These are phyloP conservation scores for Molorchus minor DNA, from an alignment of 2,888 invertebrate genomes.

Conservation along the genomic window DNA sequence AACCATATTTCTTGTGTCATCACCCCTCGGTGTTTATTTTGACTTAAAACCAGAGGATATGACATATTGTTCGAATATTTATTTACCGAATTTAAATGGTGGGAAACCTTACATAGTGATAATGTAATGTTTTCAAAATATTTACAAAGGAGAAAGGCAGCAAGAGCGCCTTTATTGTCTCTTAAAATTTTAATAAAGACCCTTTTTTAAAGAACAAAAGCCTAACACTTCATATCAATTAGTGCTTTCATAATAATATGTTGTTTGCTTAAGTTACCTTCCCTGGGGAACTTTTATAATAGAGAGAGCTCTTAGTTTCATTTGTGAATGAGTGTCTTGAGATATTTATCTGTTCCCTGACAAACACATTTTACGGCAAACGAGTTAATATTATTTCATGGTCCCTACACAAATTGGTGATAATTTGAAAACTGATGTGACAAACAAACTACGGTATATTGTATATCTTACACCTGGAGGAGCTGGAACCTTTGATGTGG, in stretches of 20 bases:
- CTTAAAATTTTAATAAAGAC: not conserved
- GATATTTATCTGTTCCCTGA: conserved; percentile 14
- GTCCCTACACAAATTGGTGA: too few species aligned
- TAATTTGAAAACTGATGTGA: too few species aligned
- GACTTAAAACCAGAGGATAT: too few species aligned
- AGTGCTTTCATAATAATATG: conserved; percentile 3
- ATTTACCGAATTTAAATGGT: too few species aligned
- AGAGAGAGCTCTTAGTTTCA: not conserved
- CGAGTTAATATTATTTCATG: too few species aligned
- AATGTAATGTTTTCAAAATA: not conserved
- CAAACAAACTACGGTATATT: too few species aligned
- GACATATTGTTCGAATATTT: too few species aligned
- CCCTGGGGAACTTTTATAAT: conserved; percentile 5
- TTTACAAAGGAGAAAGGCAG: not conserved
- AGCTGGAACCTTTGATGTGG: too few species aligned
- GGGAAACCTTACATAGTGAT: not conserved
- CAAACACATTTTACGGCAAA: conserved; percentile 7
- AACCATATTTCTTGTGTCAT: too few species aligned
- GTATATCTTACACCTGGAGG: too few species aligned
- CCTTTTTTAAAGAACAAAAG: conserved; percentile 4
- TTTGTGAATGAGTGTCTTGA: not conserved
- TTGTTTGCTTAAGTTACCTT: not conserved
- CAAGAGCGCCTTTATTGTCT: not conserved
- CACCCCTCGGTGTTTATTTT: too few species aligned
- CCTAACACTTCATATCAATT: conserved; percentile 5